These are phyloP conservation scores for Emydura subglobosa DNA, from an alignment of 2,113 vertebrate genomes.

Conservation along the genomic window DNA sequence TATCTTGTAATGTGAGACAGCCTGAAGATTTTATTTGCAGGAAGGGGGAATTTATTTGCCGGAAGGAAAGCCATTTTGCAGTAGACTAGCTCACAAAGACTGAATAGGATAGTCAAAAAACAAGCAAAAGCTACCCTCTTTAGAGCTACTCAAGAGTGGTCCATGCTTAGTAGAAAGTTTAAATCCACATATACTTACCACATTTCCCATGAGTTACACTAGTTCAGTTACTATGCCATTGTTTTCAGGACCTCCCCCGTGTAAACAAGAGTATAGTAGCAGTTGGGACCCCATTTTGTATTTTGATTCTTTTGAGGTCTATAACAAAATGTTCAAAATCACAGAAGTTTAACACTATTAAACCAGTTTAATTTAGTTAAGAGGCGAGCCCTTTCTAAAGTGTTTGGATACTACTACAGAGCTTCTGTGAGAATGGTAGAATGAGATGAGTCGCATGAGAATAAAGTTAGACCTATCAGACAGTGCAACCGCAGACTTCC, in stretches of 20 bases:
- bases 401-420: neutral
- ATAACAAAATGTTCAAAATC: neutral
- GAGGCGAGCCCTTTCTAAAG: neutral
- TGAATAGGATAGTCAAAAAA: neutral
- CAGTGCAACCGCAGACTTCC: neutral
- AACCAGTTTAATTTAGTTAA: neutral
- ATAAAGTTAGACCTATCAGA: neutral
- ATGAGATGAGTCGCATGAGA: neutral
- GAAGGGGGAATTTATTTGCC: neutral
- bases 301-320: neutral
- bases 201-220: neutral
- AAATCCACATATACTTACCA: neutral
- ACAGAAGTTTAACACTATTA: neutral
- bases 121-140: neutral
- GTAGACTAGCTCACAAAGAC: neutral
- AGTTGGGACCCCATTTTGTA: neutral
- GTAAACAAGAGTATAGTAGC: neutral
- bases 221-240: neutral
- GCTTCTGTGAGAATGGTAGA: neutral
- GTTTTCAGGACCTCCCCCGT: rapidly evolving
- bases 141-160: neutral
- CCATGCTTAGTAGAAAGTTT: neutral
- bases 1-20: neutral
- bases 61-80: neutral
- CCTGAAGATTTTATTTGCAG: neutral